Evolutionary conservation across 1,140 invertebrate species (phyloP), one percentile per base, ranked within the genome.

Genomic region (Cryptotermes secundus): DNA sequence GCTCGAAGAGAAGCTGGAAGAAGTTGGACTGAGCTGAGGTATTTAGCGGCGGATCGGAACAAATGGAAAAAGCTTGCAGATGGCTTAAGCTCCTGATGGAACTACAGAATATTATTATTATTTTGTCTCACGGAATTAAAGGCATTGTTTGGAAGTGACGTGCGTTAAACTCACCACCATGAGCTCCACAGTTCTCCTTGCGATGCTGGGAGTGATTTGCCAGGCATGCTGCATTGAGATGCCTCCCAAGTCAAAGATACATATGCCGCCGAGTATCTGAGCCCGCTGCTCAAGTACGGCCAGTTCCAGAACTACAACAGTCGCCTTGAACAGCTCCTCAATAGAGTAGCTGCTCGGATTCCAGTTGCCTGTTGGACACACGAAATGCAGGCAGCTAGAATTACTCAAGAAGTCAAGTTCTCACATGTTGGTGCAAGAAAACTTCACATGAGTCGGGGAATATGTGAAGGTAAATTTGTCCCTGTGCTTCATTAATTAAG

Each of bases 231-330:
- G 90, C 85, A 95, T 91, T 0, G 92, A 92, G 59, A 96, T 91
- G 80, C 93, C 92, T 85, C 93, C 92, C 12, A 96, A 88, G 88
- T 96, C 95, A 84, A 96, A 96, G 38, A 96, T 91, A 12, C 92
- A 94, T 12, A 95, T 91, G 2, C 95, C 95, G 0, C 95, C 95
- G 7, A 95, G 88, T n/a, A 96, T 93, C 88, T 96, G 95, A 0
- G 93, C 92, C 22, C 92, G 91, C 2, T 93, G 94, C 87, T 96
- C 95, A 81, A 96, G 85, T 36, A 95, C 90, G 0, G 95, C 95
- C 3, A 96, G 87, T 87, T 96, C 95, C 19, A 96, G 88, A 26
- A 95, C 90, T 38, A 94, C 89, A 38, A 96, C 91, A 0, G 94
- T 94, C 0, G 93, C 94, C 87, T 94, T 94, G 86, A 96, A 95